Percentiles rank a stretch among this genome's conserved stretches.
phyloP scores from a whole-genome alignment of 2,113 vertebrate genomes.

The Ammodytes marinus region DNA sequence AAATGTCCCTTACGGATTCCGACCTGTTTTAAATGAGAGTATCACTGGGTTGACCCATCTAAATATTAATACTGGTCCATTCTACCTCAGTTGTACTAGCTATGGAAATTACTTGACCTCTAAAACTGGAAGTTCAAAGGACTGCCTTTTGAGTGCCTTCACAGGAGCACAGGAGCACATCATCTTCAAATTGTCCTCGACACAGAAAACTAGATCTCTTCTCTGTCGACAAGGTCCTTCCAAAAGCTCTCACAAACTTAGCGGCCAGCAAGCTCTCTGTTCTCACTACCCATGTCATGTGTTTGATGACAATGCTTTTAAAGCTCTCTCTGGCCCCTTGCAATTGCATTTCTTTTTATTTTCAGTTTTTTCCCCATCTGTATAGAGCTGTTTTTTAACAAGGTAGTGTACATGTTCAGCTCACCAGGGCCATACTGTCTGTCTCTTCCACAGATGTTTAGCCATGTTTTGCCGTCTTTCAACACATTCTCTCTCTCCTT shows the following conservation, averaged over 20 bases:
- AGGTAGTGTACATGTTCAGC: slow-evolving; percentile 20
- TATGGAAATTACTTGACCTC: slow-evolving; percentile 33
- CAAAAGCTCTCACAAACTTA: slow-evolving; percentile 46
- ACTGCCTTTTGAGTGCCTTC: slow-evolving; percentile 39
- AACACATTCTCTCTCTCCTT: slow-evolving; percentile 60
- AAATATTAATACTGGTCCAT: slow-evolving; percentile 12
- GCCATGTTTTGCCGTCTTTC: slow-evolving; percentile 66
- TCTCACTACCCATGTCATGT: slow-evolving; percentile 43
- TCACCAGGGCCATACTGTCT: slow-evolving; percentile 45
- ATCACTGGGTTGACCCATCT: slow-evolving; percentile 1
- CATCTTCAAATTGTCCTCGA: slow-evolving; percentile 61
- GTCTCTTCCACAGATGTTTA: slow-evolving; percentile 62
- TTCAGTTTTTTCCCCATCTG: not conserved
- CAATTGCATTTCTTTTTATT: slow-evolving; percentile 27
- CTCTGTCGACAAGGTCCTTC: slow-evolving; percentile 41
- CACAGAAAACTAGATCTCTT: slow-evolving; percentile 38
- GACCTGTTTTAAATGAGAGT: slow-evolving; percentile 37
- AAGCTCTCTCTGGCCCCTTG: slow-evolving; percentile 12
- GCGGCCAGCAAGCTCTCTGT: slow-evolving; percentile 31
- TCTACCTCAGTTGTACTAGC: not conserved
- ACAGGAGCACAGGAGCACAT: slow-evolving; percentile 43
- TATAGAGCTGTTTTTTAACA: slow-evolving; percentile 21
- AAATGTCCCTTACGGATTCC: not conserved
- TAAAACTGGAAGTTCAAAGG: slow-evolving; percentile 38
- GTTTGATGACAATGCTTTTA: slow-evolving; percentile 43